These are phyloP conservation scores for Lethrus apterus DNA, from an alignment of 1,140 invertebrate species.

Conservation along the genomic window DNA sequence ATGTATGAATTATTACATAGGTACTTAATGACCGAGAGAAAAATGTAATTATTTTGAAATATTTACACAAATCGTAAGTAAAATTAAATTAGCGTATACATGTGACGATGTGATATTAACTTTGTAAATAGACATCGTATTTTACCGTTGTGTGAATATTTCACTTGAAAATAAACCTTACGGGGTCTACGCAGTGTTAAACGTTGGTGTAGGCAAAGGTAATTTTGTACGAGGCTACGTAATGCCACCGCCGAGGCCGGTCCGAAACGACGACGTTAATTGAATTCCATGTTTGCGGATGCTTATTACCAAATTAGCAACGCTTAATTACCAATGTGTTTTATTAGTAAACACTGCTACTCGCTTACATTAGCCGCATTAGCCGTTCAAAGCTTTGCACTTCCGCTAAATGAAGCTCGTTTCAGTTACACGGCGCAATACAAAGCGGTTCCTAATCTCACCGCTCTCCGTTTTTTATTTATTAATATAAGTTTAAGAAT, in stretches of 20 bases:
- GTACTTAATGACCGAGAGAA: conserved; percentile 1
- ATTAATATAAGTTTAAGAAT: too few relatives aligned
- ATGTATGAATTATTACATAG: too few relatives aligned
- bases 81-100: too few relatives aligned
- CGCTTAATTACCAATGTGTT: conserved; percentile 43
- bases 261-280: conserved; percentile 34
- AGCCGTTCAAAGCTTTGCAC: conserved; percentile 37
- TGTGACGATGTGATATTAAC: too few relatives aligned
- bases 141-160: too few relatives aligned
- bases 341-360: conserved; percentile 40
- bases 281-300: conserved; percentile 43
- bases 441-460: conserved; percentile 18
- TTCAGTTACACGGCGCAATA: conserved; percentile 14
- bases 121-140: too few relatives aligned
- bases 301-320: conserved; percentile 44
- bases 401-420: conserved; percentile 18
- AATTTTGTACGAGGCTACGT: conserved; percentile 11
- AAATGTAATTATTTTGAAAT: too few relatives aligned
- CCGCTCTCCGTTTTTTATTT: conserved; percentile 2
- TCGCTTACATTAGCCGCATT: conserved; percentile 37
- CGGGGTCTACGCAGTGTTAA: too few relatives aligned
- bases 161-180: too few relatives aligned
- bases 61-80: too few relatives aligned
- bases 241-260: conserved; percentile 15
- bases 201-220: conserved; percentile 5